These are phyloP conservation scores for Amphibalanus amphitrite DNA, from an alignment of 1,140 invertebrate species.

Conservation along the genomic window DNA sequence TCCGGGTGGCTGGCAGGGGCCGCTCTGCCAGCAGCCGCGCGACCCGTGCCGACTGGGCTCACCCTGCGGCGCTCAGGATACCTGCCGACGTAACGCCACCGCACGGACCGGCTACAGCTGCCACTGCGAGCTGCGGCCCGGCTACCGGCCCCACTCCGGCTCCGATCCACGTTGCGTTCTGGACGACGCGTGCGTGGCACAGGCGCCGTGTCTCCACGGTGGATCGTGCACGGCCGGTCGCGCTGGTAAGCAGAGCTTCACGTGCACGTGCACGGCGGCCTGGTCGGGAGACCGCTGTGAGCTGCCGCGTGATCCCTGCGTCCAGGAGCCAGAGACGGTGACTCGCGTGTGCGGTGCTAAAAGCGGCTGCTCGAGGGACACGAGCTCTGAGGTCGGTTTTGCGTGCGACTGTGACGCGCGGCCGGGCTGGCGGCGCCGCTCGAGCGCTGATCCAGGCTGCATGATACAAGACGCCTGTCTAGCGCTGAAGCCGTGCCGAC, in stretches of 20 bases:
- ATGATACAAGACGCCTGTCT: constrained; percentile 14
- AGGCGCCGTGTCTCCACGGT: neutral
- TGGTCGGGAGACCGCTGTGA: neutral
- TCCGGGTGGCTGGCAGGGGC: neutral
- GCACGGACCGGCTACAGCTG: neutral
- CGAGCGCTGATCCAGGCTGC: constrained; percentile 14
- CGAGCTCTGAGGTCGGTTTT: neutral
- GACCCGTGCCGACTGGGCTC: neutral
- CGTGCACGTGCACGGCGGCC: neutral
- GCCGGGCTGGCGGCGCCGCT: neutral
- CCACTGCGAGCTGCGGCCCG: neutral
- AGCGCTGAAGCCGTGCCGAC: constrained; percentile 26
- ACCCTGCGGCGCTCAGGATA: neutral
- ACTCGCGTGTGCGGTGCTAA: neutral
- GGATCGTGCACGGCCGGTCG: neutral
- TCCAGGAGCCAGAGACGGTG: neutral
- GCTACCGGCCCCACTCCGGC: neutral
- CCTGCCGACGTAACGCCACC: neutral
- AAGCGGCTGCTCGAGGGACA: neutral
- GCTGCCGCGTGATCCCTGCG: neutral
- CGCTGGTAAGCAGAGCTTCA: neutral
- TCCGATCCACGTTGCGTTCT: neutral
- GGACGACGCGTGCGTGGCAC: neutral
- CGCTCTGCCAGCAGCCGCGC: neutral
- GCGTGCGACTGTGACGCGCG: neutral